Base-by-base conservation (phyloP, 2,888 invertebrate genomes). In the Melanophora roralis region DNA sequence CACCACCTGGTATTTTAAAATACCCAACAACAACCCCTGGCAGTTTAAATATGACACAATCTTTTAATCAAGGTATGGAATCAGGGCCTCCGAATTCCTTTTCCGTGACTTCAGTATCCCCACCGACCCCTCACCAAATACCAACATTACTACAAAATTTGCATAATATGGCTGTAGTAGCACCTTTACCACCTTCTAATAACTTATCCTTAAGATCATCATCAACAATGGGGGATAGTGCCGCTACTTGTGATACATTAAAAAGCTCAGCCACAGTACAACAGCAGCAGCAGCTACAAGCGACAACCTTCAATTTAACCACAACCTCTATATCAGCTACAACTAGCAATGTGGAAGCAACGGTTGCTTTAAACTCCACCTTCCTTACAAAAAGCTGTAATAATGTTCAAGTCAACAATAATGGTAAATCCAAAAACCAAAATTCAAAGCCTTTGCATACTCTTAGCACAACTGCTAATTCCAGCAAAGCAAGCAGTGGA, bases 201-300 rank as follows among this genome's bases (percentile, higher is more conserved):
- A 83, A 72, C 69, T 65, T 77, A 77, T 57, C 73, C 43, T 55
- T 81, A 34, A 55, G 43, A 45, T 53, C 82, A 64, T 72, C 67
- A 59, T 55, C 81, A 71, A 69, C 81, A 21, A 47, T 51, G 23
- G 60, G 64, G 12, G 67, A 76, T 53, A 76, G 65, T 71, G 45
- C 77, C 69, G 71, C 77, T 14, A 49, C 83, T 32, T 86, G 87
- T 71, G 87, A 85, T 65, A 87, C 87, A 4, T 83, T 87, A 7
- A 87, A 87, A 76, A 87, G 86, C 73, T 86, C 84, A 47, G 85
- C 86, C 32, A 87, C 87, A 75, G 47, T 82, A 71, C 78, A 53
- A 62, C 78, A 68, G 3, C 60, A 71, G 2, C 68, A 78, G 11
- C n/a, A n/a, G n/a, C n/a, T n/a, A n/a, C n/a, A n/a, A n/a, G 80